phyloP scores from a whole-genome alignment of 1,140 invertebrate genomes.

The Chrysopa pallens region DNA sequence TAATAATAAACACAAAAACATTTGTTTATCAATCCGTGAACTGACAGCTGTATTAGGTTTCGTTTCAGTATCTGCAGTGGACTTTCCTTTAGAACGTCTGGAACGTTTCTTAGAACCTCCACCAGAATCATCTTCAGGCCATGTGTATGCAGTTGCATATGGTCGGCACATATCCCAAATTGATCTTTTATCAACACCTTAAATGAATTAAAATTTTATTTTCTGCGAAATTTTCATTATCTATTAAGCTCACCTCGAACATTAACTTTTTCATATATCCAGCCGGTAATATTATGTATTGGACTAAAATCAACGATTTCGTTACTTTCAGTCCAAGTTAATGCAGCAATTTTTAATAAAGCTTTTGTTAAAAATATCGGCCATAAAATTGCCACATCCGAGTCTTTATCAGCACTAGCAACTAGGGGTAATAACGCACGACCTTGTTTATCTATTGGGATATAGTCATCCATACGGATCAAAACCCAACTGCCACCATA shows the following conservation, averaged over 20 bases:
- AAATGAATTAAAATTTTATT: too few species aligned
- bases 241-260: constrained; percentile 7
- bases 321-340: constrained; percentile 10
- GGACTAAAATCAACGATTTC: constrained; percentile 15
- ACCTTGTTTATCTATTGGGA: constrained; percentile 12
- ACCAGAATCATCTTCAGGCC: too few species aligned
- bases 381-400: constrained; percentile 11
- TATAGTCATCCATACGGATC: constrained; percentile 14
- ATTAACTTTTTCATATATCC: constrained; percentile 12
- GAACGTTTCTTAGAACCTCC: too few species aligned
- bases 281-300: constrained; percentile 16
- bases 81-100: too few species aligned
- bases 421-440: constrained; percentile 11
- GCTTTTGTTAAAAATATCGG: constrained; percentile 16
- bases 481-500: constrained; percentile 18
- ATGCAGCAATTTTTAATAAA: constrained; percentile 15
- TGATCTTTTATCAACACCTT: too few species aligned
- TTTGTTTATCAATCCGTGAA: too few species aligned
- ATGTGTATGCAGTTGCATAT: too few species aligned
- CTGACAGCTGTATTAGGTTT: too few species aligned
- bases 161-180: too few species aligned
- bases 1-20: too few species aligned
- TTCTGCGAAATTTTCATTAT: too few species aligned
- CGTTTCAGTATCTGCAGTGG: too few species aligned
- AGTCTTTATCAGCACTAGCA: constrained; percentile 1